Evolutionary conservation across 2,113 vertebrate genomes (phyloP), one percentile per base, ranked within the genome.

Genomic region (Larimichthys crocea): DNA sequence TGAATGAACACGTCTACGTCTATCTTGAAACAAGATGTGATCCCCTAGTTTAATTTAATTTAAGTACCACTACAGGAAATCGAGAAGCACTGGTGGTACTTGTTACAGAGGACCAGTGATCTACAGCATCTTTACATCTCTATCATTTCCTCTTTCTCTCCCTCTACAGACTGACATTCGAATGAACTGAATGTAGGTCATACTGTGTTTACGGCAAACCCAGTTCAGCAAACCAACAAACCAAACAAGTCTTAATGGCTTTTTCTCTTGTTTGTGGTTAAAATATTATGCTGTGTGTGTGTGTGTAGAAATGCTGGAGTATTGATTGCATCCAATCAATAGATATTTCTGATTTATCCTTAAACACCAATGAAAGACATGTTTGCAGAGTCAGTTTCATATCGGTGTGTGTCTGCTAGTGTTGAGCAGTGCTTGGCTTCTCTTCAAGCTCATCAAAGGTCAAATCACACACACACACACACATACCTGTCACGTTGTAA

Each of bases 401-500:
- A 17, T 56, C 46, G 61, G 16, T 24, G 48, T 49, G 22, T 29
- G 70, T 56, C 10, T 29, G 35, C 26, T 14, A 8, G 35, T 26
- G 48, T 48, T 22, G 24, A 29, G 15, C 48, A 68, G 24, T 24
- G 63, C 75, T 67, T 20, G 24, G 52, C 71, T 76, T 48, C 19
- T 20, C 53, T 19, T 29, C 17, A 2, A 40, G 20, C 26, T 59
- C n/a, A 68, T 50, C 31, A 10, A 73, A 71, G n/a, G 17, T 52
- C 67, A 74, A 72, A 79, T 79, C 71, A 68, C 14, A 65, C 44
- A 22, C 31, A 31, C 71, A 68, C 14, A 65, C 44, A 22, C 31
- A 35, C 29, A 29, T 29, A 29, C 48, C 44, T 60, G 48, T 29
- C 73, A 64, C 8, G 63, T 62, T 76, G 62, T 74, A 71, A 66